phyloP scores from a whole-genome alignment of 2,113 vertebrate genomes.

The Myiozetetes cayanensis region DNA sequence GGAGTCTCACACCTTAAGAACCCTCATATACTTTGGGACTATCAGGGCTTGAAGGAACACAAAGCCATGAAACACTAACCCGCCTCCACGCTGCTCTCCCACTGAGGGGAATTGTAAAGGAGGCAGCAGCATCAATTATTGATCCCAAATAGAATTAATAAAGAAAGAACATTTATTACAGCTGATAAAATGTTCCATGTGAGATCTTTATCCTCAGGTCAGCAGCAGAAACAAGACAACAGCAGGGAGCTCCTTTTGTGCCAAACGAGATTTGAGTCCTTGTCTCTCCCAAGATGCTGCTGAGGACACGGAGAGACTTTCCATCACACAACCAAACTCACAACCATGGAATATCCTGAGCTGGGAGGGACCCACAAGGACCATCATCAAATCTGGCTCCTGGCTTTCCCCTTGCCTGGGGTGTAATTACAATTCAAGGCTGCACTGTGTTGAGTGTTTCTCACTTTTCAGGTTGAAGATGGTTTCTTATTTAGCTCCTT shows the following conservation, averaged over 20 bases:
- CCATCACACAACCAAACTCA: accelerated
- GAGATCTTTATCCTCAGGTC: constrained; percentile 7
- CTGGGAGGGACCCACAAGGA: neutral
- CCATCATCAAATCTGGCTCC: neutral
- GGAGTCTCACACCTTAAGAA: accelerated
- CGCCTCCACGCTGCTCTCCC: neutral
- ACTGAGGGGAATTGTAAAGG: neutral
- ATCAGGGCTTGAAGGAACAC: neutral
- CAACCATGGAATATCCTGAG: neutral
- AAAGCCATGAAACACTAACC: neutral
- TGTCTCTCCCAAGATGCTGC: neutral
- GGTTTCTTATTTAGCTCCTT: neutral
- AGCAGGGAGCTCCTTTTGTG: neutral
- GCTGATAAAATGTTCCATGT: neutral
- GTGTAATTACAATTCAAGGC: no score
- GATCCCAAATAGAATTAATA: constrained; percentile 52
- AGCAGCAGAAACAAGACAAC: neutral
- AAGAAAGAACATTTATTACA: neutral
- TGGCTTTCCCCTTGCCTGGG: neutral
- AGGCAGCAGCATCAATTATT: constrained; percentile 52
- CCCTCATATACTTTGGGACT: neutral
- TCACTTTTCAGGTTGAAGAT: no score
- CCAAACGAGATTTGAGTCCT: neutral
- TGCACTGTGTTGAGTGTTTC: no score
- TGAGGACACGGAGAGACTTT: neutral